These are phyloP conservation scores for Apotomis capreana DNA, from an alignment of 2,888 invertebrate genomes.

Conservation along the genomic window DNA sequence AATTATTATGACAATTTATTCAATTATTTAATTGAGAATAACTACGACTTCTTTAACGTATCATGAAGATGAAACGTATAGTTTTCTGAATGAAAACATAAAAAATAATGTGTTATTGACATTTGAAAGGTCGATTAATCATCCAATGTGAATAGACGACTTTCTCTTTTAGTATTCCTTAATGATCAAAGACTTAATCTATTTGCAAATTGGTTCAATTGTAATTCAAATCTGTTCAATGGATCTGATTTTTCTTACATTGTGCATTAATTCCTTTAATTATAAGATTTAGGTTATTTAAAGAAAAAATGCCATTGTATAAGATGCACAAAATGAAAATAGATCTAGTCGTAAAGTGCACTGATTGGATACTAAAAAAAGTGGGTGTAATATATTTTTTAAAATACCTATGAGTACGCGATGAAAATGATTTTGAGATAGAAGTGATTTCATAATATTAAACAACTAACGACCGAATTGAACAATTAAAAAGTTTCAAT, in stretches of 20 bases:
- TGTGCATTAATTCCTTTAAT: neutral
- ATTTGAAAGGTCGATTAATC: neutral
- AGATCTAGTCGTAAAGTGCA: constrained; percentile 38
- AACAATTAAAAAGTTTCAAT: constrained; percentile 22
- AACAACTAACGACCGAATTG: constrained; percentile 19
- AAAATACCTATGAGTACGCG: constrained; percentile 2
- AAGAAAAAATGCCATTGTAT: constrained; percentile 24
- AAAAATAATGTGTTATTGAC: neutral
- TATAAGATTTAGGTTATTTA: constrained; percentile 21
- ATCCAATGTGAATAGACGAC: constrained; percentile 14
- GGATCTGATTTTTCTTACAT: constrained; percentile 16
- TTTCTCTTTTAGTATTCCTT: constrained; percentile 15
- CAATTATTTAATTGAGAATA: neutral
- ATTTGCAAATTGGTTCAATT: neutral
- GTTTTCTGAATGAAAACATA: neutral
- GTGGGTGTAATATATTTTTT: constrained; percentile 30
- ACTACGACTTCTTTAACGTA: neutral
- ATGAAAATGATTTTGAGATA: constrained; percentile 21
- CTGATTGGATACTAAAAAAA: constrained; percentile 26
- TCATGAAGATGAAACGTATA: neutral
- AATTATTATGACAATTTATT: neutral
- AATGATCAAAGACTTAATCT: neutral
- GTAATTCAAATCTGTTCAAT: constrained; percentile 6
- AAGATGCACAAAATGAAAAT: constrained; percentile 31
- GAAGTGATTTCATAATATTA: constrained; percentile 20